Evolutionary conservation across 92 coral and sea anemone species (phyloP), one percentile per base, ranked within the genome.

Genomic region (Porites lobata): DNA sequence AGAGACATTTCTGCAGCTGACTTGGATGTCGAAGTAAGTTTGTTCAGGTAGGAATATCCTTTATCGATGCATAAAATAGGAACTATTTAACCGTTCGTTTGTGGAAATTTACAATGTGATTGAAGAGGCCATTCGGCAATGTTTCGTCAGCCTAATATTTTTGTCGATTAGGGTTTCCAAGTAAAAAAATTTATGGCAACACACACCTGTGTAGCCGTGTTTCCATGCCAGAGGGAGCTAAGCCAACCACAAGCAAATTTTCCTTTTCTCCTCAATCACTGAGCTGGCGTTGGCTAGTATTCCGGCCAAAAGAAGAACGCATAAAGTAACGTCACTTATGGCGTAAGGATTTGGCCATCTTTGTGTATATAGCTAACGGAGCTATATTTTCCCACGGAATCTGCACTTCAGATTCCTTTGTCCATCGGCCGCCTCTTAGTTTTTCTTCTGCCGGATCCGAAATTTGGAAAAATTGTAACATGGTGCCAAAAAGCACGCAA

Each of bases 201-300:
- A 19, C 86, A 89, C 4, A 88, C 76, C 66, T 85, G 76, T 61
- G 73, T 86, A n/a, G 86, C 72, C 38, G 4, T 32, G 38, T 32
- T 32, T 32, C 38, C 38, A 3, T 32, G 29, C 76, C 85, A 14
- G 89, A 85, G 63, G 89, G 89, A 58, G 56, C 90, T 4, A 86
- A 50, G 78, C 71, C 88, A 14, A 92, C 32, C 47, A 92, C 8
- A 65, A 92, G 89, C 50, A 92, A 26, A 65, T 92, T 92, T 43
- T 69, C 90, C 26, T 72, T 85, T 68, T 92, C 93, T 73, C 71
- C 9, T 86, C 93, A 74, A 86, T 65, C 15, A 90, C 54, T 43
- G 91, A 76, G 50, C 93, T 69, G 7, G 79, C 67, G 24, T 62
- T 71, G 9, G 93, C 59, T 52, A 86, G 50, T 19, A 79, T 80